These are phyloP conservation scores for Heliconius eleuchia DNA, from an alignment of 1,140 invertebrate species.

Conservation along the genomic window DNA sequence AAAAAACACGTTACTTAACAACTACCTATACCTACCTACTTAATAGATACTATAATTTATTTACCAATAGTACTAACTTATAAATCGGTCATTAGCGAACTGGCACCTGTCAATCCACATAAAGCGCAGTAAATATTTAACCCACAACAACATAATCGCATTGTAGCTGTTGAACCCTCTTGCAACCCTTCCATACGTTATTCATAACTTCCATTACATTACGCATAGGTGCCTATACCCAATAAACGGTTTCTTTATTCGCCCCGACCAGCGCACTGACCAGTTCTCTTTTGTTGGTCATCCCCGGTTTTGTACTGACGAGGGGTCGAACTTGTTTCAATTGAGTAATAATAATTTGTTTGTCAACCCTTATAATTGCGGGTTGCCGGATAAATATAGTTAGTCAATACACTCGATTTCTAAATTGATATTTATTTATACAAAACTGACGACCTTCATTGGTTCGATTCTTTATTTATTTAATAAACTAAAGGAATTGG, in stretches of 20 bases:
- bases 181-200: conserved; percentile 55
- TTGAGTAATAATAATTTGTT: conserved; percentile 51
- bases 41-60: not conserved
- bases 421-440: not conserved
- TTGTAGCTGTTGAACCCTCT: conserved; percentile 47
- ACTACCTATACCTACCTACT: too few relatives aligned
- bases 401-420: conserved; percentile 23
- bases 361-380: conserved; percentile 32
- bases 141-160: conserved; percentile 55
- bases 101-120: conserved; percentile 35
- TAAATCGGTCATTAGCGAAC: conserved; percentile 11
- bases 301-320: conserved; percentile 59
- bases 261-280: conserved; percentile 56
- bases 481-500: too few relatives aligned
- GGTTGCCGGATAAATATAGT: conserved; percentile 30
- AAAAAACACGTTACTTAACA: too few relatives aligned
- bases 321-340: conserved; percentile 47
- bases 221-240: conserved; percentile 46
- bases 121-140: conserved; percentile 51
- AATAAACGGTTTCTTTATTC: conserved; percentile 64
- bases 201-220: conserved; percentile 56
- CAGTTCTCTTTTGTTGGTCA: conserved; percentile 71
- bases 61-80: not conserved
- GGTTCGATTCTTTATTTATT: too few relatives aligned
- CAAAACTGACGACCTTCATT: not conserved